A percentile compares a stretch with the other conserved stretches of the same genome.
These are phyloP conservation scores for Indri indri DNA, from an alignment of 2,113 vertebrate genomes.

Conservation along the genomic window DNA sequence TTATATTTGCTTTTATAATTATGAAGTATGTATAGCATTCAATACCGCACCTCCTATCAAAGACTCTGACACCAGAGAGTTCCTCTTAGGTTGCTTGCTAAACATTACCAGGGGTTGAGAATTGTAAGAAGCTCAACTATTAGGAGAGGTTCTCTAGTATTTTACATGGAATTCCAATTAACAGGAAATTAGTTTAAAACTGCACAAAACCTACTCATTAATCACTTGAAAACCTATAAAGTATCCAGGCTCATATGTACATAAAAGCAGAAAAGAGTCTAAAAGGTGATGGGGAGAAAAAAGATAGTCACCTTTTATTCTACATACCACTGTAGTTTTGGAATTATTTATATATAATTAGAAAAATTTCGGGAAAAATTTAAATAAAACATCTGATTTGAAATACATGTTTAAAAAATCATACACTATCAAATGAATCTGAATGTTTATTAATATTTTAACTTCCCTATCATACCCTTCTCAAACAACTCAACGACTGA, in stretches of 20 bases:
- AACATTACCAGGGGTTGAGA: not conserved
- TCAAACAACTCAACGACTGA: not conserved
- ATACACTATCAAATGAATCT: not conserved
- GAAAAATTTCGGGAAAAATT: not conserved
- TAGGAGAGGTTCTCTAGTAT: not conserved
- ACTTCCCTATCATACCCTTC: not conserved
- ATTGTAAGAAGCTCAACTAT: not conserved
- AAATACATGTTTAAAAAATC: not conserved
- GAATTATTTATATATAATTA: not conserved
- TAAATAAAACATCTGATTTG: not conserved
- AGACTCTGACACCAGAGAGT: not conserved
- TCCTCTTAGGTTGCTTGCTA: not conserved
- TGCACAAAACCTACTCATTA: not conserved
- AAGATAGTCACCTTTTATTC: not conserved
- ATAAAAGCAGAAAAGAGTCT: not conserved
- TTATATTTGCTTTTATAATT: not conserved
- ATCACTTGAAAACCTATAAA: not conserved
- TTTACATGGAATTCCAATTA: not conserved
- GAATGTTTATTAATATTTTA: not conserved
- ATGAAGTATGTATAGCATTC: not conserved
- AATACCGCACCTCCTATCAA: not conserved
- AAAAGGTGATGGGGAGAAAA: not conserved
- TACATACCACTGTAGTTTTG: not conserved
- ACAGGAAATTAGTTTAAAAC: slow-evolving; percentile 24
- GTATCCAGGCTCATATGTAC: not conserved